A percentile compares a stretch with the other conserved stretches of the same genome.
Conservation (phyloP, 2,888 invertebrate species). For the Geotrupes spiniger region DNA sequence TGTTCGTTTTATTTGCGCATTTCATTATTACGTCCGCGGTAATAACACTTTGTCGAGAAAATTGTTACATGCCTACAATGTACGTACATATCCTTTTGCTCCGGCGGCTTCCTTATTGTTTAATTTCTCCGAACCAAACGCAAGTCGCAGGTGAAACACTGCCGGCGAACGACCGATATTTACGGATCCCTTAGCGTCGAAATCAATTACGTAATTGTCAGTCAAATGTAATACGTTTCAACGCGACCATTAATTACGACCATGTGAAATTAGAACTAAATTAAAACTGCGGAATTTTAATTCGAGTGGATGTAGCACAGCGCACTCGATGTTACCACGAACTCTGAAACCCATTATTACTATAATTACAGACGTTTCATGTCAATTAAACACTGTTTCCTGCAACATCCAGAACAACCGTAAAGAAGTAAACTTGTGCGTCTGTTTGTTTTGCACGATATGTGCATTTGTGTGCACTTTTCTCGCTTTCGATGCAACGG, state of each 20-base stretch:
- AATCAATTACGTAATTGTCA: conserved; percentile 2
- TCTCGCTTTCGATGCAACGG: not conserved
- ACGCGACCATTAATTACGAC: conserved; percentile 9
- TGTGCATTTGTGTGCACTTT: conserved; percentile 1
- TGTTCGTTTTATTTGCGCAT: too few relatives aligned
- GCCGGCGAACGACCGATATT: too few relatives aligned
- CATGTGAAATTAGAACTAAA: conserved; percentile 11
- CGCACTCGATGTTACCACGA: conserved; percentile 10
- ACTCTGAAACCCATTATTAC: conserved; percentile 17
- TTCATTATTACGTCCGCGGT: too few relatives aligned
- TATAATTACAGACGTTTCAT: conserved; percentile 18
- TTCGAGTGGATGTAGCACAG: conserved; percentile 4
- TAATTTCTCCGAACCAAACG: too few relatives aligned
- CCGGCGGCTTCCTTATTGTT: too few relatives aligned
- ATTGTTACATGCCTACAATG: too few relatives aligned
- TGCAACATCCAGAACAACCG: conserved; percentile 13
- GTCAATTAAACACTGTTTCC: conserved; percentile 21
- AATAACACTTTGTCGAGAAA: too few relatives aligned
- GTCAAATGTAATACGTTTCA: not conserved
- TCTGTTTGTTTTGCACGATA: conserved; percentile 2
- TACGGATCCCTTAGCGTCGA: too few relatives aligned
- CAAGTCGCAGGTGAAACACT: too few relatives aligned
- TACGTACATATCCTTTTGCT: too few relatives aligned
- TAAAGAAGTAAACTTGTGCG: conserved; percentile 6
- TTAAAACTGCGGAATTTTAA: conserved; percentile 12